Evolutionary conservation across 2,113 vertebrate genomes (phyloP), one percentile per base, ranked within the genome.

Genomic region (Pycnonotus jocosus): DNA sequence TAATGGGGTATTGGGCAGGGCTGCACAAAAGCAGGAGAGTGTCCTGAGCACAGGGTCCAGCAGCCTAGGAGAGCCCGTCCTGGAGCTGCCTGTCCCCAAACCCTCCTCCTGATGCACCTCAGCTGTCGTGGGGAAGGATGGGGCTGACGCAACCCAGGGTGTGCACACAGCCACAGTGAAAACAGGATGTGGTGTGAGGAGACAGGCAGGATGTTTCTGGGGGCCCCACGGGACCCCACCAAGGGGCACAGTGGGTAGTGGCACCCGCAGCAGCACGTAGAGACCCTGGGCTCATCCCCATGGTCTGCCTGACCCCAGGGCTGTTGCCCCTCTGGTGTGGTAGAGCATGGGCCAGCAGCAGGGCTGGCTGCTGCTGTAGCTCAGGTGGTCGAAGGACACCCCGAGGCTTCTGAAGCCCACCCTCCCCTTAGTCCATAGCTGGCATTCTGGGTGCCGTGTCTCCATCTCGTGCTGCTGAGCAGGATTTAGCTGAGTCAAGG

Each of bases 401-500:
- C 4, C 0, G 3, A 68, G 35, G 35, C 44, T 61, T 6, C n/a
- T 5, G 4, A 18, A 74, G 50, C 50, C 38, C 20, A 10, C 31
- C 40, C n/a, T 92, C 22, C 37, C 31, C n/a, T 12, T 4, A 5
- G 44, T 58, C 56, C 1, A 0, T 9, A 56, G 44, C 42, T 2
- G 1, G 11, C 0, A 0, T 44, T 60, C 22, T 3, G 71, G 64
- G 68, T 44, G 62, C 76, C 0, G 9, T 37, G 69, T 70, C 65
- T 91, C 72, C 60, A 48, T 89, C 77, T 86, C 56, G 0, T 3
- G 19, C 54, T 72, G 77, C 72, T 2, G 25, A 69, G 83, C 83
- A 78, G 77, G 28, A 92, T 93, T 96, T 95, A 93, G 96, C 96
- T 96, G 96, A 96, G 94, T 93, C 94, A 95, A 96, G 68, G 89